Evolutionary conservation across 2,888 invertebrate genomes (phyloP).

Genomic region (Homarus gammarus): DNA sequence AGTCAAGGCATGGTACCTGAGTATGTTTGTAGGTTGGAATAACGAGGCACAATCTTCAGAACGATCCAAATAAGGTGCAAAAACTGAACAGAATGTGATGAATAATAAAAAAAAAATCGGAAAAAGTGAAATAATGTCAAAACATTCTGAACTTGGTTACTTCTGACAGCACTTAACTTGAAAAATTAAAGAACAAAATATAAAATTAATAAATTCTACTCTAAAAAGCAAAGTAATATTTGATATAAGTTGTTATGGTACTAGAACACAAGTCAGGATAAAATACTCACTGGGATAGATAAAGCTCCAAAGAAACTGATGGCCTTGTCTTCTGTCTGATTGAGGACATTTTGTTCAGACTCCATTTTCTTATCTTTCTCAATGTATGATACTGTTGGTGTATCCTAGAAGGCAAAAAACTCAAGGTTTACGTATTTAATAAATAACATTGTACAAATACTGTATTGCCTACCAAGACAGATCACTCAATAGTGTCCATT

Average conservation of each 20-base stretch:
- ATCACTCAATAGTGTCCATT: too few relatives aligned
- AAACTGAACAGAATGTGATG: too few relatives aligned
- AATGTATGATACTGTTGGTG: conserved; percentile 59
- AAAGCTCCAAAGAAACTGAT: conserved; percentile 89
- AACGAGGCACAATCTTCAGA: too few relatives aligned
- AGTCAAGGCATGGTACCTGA: too few relatives aligned
- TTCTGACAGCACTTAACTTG: too few relatives aligned
- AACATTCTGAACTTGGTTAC: too few relatives aligned
- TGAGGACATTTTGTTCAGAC: not conserved
- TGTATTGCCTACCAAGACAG: too few relatives aligned
- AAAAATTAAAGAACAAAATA: not conserved
- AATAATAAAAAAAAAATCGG: too few relatives aligned
- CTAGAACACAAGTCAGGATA: not conserved
- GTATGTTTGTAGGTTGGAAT: too few relatives aligned
- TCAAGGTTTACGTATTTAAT: not conserved
- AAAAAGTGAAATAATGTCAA: too few relatives aligned
- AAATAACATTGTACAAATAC: not conserved
- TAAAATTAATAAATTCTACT: not conserved
- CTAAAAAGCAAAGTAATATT: not conserved
- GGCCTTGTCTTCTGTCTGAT: conserved; percentile 80
- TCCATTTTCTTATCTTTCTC: conserved; percentile 76
- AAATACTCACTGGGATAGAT: conserved; percentile 85
- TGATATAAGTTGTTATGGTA: too few relatives aligned
- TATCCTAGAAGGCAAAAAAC: conserved; percentile 8
- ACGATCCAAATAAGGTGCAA: too few relatives aligned